Evolutionary conservation across 2,797 vertebrate genomes (phyloP), one percentile per base, ranked within the genome.

Genomic region (Clangula hyemalis): DNA sequence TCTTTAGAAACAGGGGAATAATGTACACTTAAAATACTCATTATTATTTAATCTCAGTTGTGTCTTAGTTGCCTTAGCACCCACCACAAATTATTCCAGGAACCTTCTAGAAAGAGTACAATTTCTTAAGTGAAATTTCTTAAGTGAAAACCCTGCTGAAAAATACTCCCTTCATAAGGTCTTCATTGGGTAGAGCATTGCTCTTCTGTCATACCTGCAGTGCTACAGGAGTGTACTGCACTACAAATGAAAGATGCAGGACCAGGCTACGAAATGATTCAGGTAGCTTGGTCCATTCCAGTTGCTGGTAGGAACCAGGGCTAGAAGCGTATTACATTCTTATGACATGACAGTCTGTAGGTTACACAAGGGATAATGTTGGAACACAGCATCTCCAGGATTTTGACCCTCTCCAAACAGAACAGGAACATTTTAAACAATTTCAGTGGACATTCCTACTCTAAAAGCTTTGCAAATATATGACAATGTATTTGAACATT

Each of bases 371-470:
- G 32, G 18, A 74, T 60, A n/a, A 49, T 64, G 28, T 30, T 56
- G 36, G 78, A 88, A 75, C 9, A 17, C 20, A 75, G 13, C n/a
- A 38, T 80, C 39, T 82, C 27, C 15, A 53, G 43, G 34, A 17
- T 74, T 90, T 24, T 64, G 24, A 57, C 19, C 3, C 2, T 68
- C 27, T 90, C 47, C 43, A 90, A 76, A 84, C 3, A 73, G 25
- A 93, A 51, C 18, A 70, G 38, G 28, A 87, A 5, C 6, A 38
- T 91, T 88, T 95, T 58, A 69, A 89, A 57, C 10, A 80, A 91
- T 32, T 47, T 64, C 16, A 65, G 12, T 54, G 39, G 76, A 62
- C 38, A 77, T 71, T 87, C 7, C 8, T 85, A 8, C 14, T 79
- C 36, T 74, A 85, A 87, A 92, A 90, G 4, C 14, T 39, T 87